phyloP scores from a whole-genome alignment of 2,888 invertebrate genomes.

The Cosmia trapezina region DNA sequence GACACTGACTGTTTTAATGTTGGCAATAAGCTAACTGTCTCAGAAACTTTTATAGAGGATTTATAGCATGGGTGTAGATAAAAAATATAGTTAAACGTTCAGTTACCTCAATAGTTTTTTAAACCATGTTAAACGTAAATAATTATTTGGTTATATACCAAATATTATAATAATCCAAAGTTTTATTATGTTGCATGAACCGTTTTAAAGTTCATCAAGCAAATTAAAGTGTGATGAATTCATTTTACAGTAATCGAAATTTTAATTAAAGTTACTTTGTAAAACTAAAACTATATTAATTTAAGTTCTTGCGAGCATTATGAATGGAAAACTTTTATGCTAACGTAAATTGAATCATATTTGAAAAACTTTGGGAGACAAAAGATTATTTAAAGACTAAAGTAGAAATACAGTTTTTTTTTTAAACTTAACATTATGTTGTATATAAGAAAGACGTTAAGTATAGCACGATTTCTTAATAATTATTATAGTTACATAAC shows the following conservation, averaged over 20 bases:
- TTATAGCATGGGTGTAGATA: too few relatives aligned
- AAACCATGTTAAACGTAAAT: too few relatives aligned
- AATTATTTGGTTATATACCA: too few relatives aligned
- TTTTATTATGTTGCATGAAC: background rate
- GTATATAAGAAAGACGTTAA: too few relatives aligned
- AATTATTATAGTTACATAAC: too few relatives aligned
- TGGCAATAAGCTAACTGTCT: too few relatives aligned
- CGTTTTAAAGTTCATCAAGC: constrained; percentile 7
- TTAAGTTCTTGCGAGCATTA: constrained; percentile 27
- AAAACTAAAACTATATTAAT: constrained; percentile 35
- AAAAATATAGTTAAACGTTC: too few relatives aligned
- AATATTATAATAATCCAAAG: background rate
- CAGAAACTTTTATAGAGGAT: too few relatives aligned
- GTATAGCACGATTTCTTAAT: too few relatives aligned
- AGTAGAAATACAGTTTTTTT: background rate
- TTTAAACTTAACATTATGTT: too few relatives aligned
- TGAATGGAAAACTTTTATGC: constrained; percentile 10
- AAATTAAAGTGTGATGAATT: constrained; percentile 35
- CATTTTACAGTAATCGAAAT: constrained; percentile 21
- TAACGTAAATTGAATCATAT: constrained; percentile 2
- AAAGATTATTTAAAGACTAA: background rate
- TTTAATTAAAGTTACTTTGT: constrained; percentile 38
- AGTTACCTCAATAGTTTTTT: too few relatives aligned
- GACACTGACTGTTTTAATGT: too few relatives aligned
- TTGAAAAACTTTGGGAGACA: background rate